These are phyloP conservation scores for Polymixis flavicincta DNA, from an alignment of 2,888 invertebrate species.

Conservation along the genomic window DNA sequence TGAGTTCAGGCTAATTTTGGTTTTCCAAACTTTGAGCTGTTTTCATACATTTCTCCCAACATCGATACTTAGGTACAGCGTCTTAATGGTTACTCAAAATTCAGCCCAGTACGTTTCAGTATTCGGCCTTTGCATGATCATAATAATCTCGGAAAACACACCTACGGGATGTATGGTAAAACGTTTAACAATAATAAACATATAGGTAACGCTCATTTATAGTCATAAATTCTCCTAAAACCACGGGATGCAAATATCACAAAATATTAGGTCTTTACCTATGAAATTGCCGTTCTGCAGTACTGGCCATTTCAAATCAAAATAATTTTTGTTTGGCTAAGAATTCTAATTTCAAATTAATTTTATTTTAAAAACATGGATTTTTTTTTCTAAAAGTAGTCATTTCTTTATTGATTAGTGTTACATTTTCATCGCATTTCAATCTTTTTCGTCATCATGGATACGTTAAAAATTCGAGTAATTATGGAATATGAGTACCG, in stretches of 20 bases:
- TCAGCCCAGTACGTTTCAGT: neutral
- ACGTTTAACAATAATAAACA: conserved; percentile 9
- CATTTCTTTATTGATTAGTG: too few species aligned
- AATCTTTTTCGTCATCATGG: too few species aligned
- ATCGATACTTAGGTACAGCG: neutral
- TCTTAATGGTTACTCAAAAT: neutral
- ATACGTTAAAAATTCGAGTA: too few species aligned
- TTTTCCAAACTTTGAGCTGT: neutral
- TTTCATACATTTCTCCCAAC: neutral
- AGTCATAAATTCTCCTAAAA: conserved; percentile 19
- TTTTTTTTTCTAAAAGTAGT: too few species aligned
- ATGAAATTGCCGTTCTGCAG: too few species aligned
- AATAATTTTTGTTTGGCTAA: too few species aligned
- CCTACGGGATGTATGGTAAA: neutral
- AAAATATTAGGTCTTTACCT: too few species aligned
- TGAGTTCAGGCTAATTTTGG: neutral
- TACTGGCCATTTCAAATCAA: too few species aligned
- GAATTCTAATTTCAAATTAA: too few species aligned
- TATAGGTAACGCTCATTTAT: neutral
- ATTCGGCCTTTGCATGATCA: neutral
- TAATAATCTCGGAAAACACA: neutral
- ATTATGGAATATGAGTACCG: too few species aligned
- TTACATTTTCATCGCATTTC: too few species aligned
- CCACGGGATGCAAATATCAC: conserved; percentile 1
- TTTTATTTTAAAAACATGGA: too few species aligned